phyloP scores from a whole-genome alignment of 2,797 vertebrate genomes.

The Mastacembelus armatus region DNA sequence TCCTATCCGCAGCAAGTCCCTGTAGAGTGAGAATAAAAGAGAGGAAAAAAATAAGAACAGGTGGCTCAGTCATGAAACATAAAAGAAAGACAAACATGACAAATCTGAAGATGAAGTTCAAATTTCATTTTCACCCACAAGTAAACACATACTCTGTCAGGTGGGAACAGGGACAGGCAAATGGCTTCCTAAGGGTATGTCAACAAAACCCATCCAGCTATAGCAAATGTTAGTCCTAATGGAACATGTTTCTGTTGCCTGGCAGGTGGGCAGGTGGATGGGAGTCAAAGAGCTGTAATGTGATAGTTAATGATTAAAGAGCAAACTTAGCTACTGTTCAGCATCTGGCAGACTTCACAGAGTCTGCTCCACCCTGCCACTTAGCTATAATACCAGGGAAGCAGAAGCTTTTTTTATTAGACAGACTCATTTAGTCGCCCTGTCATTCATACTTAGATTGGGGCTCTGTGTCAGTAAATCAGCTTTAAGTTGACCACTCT shows the following conservation, averaged over 20 bases:
- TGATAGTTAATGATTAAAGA: conserved; percentile 75
- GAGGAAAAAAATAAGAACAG: conserved; percentile 57
- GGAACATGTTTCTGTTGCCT: conserved; percentile 51
- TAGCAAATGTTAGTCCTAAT: conserved; percentile 20
- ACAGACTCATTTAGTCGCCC: neutral
- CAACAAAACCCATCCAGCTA: conserved; percentile 58
- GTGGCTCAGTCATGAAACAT: conserved; percentile 44
- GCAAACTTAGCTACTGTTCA: conserved; percentile 60
- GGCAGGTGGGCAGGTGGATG: conserved; percentile 59
- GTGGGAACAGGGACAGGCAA: conserved; percentile 26
- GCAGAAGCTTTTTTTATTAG: conserved; percentile 4
- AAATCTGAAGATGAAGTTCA: conserved; percentile 30
- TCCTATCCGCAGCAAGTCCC: conserved; percentile 96
- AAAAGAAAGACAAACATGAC: conserved; percentile 47
- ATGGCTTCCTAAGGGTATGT: conserved; percentile 51
- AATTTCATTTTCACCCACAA: conserved; percentile 40
- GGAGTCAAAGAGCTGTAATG: conserved; percentile 46
- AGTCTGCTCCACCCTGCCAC: conserved; percentile 13
- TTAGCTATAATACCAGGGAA: neutral
- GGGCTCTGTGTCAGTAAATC: conserved; percentile 5
- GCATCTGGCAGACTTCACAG: conserved; percentile 59
- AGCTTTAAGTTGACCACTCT: conserved; percentile 7
- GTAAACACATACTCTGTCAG: conserved; percentile 29
- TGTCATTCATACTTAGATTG: conserved; percentile 17
- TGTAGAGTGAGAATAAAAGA: conserved; percentile 63